phyloP scores from a whole-genome alignment of 2,113 vertebrate species.

The Oostethus manadensis region DNA sequence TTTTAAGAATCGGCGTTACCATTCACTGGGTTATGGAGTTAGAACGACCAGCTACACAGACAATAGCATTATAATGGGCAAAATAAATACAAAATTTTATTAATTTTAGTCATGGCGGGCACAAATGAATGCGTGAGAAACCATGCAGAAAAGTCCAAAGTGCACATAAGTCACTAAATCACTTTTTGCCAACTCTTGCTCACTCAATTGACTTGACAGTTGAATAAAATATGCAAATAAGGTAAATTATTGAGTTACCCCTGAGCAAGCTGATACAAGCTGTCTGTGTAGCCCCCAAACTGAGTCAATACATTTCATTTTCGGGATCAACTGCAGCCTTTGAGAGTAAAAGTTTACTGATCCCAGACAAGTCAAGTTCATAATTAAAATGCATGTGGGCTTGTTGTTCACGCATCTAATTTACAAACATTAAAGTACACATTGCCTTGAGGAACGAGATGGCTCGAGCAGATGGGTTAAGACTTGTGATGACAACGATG shows the following conservation, averaged over 20 bases:
- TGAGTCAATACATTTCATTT: neutral
- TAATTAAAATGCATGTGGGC: neutral
- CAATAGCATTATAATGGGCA: too few species aligned
- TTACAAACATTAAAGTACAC: neutral
- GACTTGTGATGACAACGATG: neutral
- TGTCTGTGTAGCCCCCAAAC: neutral
- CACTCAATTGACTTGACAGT: too few species aligned
- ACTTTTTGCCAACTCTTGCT: too few species aligned
- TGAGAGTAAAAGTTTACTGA: neutral
- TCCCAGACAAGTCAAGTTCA: neutral
- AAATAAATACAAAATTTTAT: too few species aligned
- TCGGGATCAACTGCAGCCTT: neutral
- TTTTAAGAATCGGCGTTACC: too few species aligned
- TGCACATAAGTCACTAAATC: too few species aligned
- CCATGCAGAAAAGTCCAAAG: too few species aligned
- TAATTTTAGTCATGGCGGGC: too few species aligned
- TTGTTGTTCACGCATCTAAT: neutral
- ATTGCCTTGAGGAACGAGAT: neutral
- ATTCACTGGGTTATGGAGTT: too few species aligned
- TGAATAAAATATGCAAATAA: neutral
- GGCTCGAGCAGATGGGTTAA: neutral
- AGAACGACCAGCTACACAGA: too few species aligned
- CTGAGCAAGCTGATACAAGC: neutral
- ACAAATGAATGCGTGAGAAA: too few species aligned
- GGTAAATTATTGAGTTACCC: neutral